Base-by-base conservation (phyloP, 30 jellyfish, hydroid and myxozoan genomes). In the Catostylus mosaicus region DNA sequence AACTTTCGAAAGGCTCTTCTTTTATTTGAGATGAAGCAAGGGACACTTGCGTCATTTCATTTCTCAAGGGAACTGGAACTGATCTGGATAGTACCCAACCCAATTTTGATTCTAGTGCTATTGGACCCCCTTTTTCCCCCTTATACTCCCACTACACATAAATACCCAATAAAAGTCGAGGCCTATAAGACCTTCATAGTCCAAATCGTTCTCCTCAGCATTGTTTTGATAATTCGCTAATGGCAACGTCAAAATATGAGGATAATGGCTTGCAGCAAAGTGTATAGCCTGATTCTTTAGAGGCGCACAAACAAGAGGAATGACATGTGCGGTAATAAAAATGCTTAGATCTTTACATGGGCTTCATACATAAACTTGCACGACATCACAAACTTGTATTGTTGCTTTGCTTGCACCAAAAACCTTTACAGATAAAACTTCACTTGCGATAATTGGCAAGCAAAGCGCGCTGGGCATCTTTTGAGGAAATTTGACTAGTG, bases 1-100 rank as follows among this genome's bases (percentile, higher is more conserved):
- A n/a, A n/a, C n/a, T n/a, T n/a, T n/a, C n/a, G n/a, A n/a, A n/a
- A n/a, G n/a, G n/a, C n/a, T n/a, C n/a, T n/a, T n/a, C n/a, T n/a
- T n/a, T n/a, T n/a, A n/a, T n/a, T n/a, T n/a, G n/a, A n/a, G n/a
- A n/a, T n/a, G n/a, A n/a, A n/a, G n/a, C n/a, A n/a, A n/a, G n/a
- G n/a, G n/a, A n/a, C n/a, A n/a, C n/a, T n/a, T n/a, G n/a, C n/a
- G n/a, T n/a, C n/a, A n/a, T n/a, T n/a, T n/a, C n/a, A n/a, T n/a
- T n/a, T n/a, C n/a, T n/a, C n/a, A n/a, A n/a, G n/a, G n/a, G n/a
- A n/a, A n/a, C n/a, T n/a, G n/a, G n/a, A n/a, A n/a, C n/a, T n/a
- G n/a, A n/a, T n/a, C n/a, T n/a, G n/a, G 80, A 54, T 63, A 81
- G 36, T 27, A 81, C 30, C 84, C 84, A 81, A 5, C 86, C 91